phyloP scores from a whole-genome alignment of 2,888 invertebrate genomes.

The Phaedon cochleariae region DNA sequence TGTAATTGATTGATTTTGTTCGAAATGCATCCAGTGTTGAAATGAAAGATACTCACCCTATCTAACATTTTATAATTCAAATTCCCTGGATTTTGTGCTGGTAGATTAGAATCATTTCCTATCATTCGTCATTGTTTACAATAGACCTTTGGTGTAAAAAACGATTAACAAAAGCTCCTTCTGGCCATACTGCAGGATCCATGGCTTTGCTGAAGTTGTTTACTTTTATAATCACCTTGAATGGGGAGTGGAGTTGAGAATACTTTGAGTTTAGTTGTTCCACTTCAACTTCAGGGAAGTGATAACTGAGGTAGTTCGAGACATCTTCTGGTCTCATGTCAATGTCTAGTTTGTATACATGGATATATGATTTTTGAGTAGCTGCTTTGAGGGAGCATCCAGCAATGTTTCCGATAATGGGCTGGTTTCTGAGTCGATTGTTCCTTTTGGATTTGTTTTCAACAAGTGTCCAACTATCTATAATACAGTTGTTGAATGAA shows the following conservation, averaged over 20 bases:
- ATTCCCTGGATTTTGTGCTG: too few species aligned
- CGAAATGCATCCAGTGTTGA: background rate
- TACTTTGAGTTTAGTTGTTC: background rate
- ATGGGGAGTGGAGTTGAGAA: background rate
- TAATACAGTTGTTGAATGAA: too few species aligned
- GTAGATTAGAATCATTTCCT: background rate
- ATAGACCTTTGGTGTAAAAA: background rate
- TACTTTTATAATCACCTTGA: background rate
- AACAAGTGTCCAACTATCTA: too few species aligned
- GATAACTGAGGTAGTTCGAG: too few species aligned
- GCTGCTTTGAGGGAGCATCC: too few species aligned
- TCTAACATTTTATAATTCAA: background rate
- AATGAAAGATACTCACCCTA: conserved; percentile 9
- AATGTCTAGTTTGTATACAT: too few species aligned
- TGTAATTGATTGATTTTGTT: conserved; percentile 3
- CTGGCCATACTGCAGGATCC: background rate
- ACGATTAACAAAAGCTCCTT: conserved; percentile 5
- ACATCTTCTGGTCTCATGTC: too few species aligned
- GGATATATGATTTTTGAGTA: too few species aligned
- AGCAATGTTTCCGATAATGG: too few species aligned
- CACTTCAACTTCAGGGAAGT: background rate
- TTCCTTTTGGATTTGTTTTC: too few species aligned
- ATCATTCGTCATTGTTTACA: background rate
- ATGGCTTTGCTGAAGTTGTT: conserved; percentile 4
- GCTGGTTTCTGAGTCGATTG: too few species aligned